Percentiles rank a stretch among this genome's conserved stretches.
These are phyloP conservation scores for Nomada flava DNA, from an alignment of 2,888 invertebrate genomes.

Conservation along the genomic window DNA sequence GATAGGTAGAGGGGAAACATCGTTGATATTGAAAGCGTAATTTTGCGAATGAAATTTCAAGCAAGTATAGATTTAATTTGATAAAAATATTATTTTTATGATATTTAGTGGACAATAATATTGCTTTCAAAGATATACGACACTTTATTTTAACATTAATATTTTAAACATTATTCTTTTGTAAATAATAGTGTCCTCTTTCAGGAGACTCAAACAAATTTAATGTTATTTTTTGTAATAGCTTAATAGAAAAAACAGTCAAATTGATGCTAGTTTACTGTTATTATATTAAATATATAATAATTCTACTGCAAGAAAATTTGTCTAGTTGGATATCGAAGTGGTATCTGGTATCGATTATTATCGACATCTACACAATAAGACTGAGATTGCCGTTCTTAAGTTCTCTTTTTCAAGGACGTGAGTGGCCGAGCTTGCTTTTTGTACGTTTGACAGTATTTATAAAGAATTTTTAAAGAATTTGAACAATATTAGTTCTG, in stretches of 20 bases:
- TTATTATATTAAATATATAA: not conserved
- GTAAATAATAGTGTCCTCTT: not conserved
- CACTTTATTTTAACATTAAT: not conserved
- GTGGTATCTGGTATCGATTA: slow-evolving; percentile 29
- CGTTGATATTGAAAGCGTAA: not conserved
- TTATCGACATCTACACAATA: slow-evolving; percentile 13
- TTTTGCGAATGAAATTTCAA: slow-evolving; percentile 4
- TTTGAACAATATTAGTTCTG: not conserved
- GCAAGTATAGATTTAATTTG: not conserved
- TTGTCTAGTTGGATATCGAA: slow-evolving; percentile 13
- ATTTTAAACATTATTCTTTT: not conserved
- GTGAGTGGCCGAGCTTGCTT: slow-evolving; percentile 12
- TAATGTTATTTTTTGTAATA: not conserved
- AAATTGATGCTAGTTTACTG: not conserved
- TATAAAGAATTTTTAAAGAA: slow-evolving; percentile 32
- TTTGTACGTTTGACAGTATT: slow-evolving; percentile 50
- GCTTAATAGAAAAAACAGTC: not conserved
- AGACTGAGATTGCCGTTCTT: slow-evolving; percentile 21
- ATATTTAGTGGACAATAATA: not conserved
- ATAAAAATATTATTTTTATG: not conserved
- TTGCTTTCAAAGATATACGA: not conserved
- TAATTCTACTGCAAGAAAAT: not conserved
- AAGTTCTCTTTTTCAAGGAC: slow-evolving; percentile 45
- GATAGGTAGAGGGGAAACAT: slow-evolving; percentile 35
- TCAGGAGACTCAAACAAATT: not conserved